Base-by-base conservation (phyloP, 2,888 invertebrate genomes). In the Agriotes lineatus region DNA sequence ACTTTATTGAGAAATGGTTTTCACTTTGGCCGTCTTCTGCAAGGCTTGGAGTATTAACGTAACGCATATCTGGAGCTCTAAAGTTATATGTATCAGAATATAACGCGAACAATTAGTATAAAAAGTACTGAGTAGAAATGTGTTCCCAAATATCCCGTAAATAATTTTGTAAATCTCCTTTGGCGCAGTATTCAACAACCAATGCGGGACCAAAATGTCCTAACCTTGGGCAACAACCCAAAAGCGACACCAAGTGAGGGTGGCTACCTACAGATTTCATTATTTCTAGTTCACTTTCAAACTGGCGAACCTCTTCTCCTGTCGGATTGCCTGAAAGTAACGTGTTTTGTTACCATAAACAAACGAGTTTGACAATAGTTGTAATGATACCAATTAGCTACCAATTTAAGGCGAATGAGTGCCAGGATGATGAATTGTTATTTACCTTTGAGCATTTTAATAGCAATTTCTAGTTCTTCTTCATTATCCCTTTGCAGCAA, bases 241-340 rank as follows among this genome's bases (percentile, higher is more conserved):
- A 87, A 72, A 96, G 87, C 75, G 92, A 92, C 37, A 96, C 95
- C 64, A 96, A 90, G 84, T 96, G 92, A 0, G 90, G 89, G 85
- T 96, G 96, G n/a, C 86, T 86, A 3, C 95, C 95, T 44, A 96
- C 92, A 5, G 90, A 90, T 84, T 95, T 95, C 92, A 96, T 94
- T 78, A 96, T 89, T 79, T 91, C 70, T n/a, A n/a, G n/a, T n/a
- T n/a, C n/a, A n/a, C n/a, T n/a, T n/a, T n/a, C n/a, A n/a, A n/a
- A n/a, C n/a, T 93, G 92, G 22, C 89, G 86, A 54, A 91, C 84
- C 79, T 95, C 94, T 56, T 93, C 92, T 12, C 84, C 80, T 3
- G 88, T 89, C 18, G 93, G 90, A 73, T 88, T 88, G 61, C 93
- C 95, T 95, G 10, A 4, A 1, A 48, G 10, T 6, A 42, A 42